Base-by-base conservation (phyloP, 64 coral and sea anemone species). In the Stichodactyla helianthus region DNA sequence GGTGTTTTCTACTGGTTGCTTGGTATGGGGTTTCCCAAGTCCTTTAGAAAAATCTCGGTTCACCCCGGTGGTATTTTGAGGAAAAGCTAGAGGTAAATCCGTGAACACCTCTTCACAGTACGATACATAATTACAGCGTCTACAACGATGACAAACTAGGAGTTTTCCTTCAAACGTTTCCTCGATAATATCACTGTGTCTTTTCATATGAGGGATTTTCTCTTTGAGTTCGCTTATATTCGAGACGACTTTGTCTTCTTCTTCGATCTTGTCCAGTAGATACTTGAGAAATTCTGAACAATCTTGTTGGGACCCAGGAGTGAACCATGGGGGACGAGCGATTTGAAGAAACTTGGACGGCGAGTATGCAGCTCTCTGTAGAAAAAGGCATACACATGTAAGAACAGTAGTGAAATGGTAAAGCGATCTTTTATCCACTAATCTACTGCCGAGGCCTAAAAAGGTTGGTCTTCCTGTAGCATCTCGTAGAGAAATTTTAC, bases 251-350 rank as follows among this genome's bases (percentile, higher is more conserved):
- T 93, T 95, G 53, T 99, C 97, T 88, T 99, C 97, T 31, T 91
- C 85, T 23, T 94, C 91, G 0, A 99, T n/a, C 60, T 85, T 95
- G 82, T 99, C 97, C 77, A 99, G 84, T 5, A 99, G 85, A 52
- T 85, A 99, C 64, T 99, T 94, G 17, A 99, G 82, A 70, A 99
- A 99, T 20, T 99, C 97, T 0, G 90, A 99, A 76, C 97, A 99
- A 54, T 99, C 97, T 77, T 99, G 97, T 60, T 99, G 97, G 27
- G 97, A 92, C 14, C 97, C 93, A 62, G 91, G 77, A 1, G 91
- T 79, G 87, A 99, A 99, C 97, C 97, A 99, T 14, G 97, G 91
- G n/a, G 97, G 97, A 35, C 97, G 86, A 25, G 97, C 90, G 2
- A 88, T 90, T 15, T 91, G 79, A 59, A 95, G 88, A 68, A 99